phyloP scores from a whole-genome alignment of 2,797 vertebrate genomes.

The Salarias fasciatus region DNA sequence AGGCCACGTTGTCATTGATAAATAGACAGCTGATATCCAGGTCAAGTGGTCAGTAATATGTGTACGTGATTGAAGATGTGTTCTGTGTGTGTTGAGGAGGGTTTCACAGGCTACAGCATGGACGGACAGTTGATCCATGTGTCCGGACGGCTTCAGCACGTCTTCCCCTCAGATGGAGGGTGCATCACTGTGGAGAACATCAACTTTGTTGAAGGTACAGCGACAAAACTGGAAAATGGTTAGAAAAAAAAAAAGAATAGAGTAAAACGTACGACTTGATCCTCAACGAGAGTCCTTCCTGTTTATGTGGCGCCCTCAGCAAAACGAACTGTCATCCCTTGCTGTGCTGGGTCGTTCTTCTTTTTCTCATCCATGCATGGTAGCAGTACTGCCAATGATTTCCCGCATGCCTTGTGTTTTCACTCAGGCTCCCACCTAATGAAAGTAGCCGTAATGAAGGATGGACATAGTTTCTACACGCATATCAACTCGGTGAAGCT shows the following conservation, averaged over 20 bases:
- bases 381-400: neutral
- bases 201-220: conserved; percentile 84
- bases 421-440: conserved; percentile 83
- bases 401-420: neutral
- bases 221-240: neutral
- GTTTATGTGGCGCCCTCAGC: no score
- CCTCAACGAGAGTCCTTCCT: no score
- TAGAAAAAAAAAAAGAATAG: no score
- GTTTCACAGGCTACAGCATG: conserved; percentile 87
- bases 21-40: no score
- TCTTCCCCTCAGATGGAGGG: conserved; percentile 91
- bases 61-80: conserved; percentile 8
- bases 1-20: conserved; percentile 3
- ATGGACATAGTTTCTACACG: conserved; percentile 90
- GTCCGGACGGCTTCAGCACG: conserved; percentile 79
- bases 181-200: conserved; percentile 87
- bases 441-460: conserved; percentile 88
- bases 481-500: conserved; percentile 70
- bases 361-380: no score
- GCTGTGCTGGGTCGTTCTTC: no score
- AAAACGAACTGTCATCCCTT: no score
- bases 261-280: no score
- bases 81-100: conserved; percentile 38
- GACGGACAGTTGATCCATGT: conserved; percentile 84
- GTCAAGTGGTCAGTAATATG: neutral